A percentile compares a stretch with the other conserved stretches of the same genome.
Conservation (phyloP, 2,888 invertebrate species). For the Lochmaea capreae region DNA sequence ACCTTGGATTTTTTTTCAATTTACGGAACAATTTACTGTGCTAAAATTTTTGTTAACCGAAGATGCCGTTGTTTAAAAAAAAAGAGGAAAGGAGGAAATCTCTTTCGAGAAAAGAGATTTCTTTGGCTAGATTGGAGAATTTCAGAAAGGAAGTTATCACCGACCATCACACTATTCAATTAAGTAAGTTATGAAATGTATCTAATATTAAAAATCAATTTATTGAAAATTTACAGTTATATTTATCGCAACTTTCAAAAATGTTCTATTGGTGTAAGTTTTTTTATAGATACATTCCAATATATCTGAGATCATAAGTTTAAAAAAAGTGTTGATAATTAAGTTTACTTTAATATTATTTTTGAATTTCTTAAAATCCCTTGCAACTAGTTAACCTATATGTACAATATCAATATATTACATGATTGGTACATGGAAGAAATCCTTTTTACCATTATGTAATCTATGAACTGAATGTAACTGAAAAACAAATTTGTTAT, state of each 20-base stretch:
- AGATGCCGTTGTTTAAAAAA: conserved; percentile 57
- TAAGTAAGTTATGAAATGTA: conserved; percentile 50
- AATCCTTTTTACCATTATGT: no score
- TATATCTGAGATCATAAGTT: no score
- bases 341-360: no score
- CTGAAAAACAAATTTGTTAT: no score
- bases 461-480: no score
- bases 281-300: neutral
- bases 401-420: no score
- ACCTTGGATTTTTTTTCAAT: conserved; percentile 37
- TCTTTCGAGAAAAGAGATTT: conserved; percentile 65
- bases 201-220: neutral
- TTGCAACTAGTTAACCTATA: no score
- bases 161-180: conserved; percentile 68
- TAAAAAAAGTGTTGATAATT: no score
- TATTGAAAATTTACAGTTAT: neutral
- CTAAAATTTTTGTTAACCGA: conserved; percentile 22
- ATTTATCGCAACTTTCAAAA: neutral
- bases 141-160: conserved; percentile 72
- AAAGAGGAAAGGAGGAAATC: conserved; percentile 55
- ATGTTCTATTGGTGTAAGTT: neutral
- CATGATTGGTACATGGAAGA: no score
- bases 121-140: conserved; percentile 65
- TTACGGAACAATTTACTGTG: conserved; percentile 33
- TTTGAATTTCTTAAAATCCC: no score